These are phyloP conservation scores for Spermophilus dauricus DNA, from an alignment of 2,113 vertebrate genomes.

Conservation along the genomic window DNA sequence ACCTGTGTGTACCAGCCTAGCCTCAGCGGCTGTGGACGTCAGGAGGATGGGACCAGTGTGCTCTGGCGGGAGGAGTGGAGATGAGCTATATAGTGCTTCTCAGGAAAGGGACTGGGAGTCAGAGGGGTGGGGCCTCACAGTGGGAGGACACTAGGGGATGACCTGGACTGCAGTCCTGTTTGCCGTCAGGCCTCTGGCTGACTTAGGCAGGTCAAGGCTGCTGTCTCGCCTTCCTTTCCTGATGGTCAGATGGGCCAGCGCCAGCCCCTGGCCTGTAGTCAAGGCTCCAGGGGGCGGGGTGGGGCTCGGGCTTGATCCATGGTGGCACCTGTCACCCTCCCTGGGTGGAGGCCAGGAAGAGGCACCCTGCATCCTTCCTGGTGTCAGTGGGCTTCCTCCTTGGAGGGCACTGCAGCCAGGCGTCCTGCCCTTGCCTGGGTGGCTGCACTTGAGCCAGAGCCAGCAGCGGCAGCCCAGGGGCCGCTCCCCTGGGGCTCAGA, in stretches of 20 bases:
- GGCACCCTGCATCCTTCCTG: too few relatives aligned
- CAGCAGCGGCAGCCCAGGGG: too few relatives aligned
- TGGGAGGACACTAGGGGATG: not conserved
- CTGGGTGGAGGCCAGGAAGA: not conserved
- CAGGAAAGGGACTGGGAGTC: fast-evolving
- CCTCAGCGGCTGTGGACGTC: not conserved
- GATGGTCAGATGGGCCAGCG: fast-evolving
- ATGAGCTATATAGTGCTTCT: fast-evolving
- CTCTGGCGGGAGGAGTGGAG: not conserved
- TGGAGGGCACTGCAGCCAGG: not conserved
- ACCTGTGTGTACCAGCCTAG: not conserved
- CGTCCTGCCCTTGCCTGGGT: not conserved
- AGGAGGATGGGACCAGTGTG: not conserved
- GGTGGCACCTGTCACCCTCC: too few relatives aligned
- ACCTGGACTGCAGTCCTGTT: not conserved
- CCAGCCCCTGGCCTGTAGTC: too few relatives aligned
- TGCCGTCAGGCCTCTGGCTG: not conserved
- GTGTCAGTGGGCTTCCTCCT: too few relatives aligned
- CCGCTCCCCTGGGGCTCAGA: not conserved
- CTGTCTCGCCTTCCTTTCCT: not conserved
- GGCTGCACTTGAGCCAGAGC: not conserved
- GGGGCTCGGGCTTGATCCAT: too few relatives aligned
- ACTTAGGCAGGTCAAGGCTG: not conserved
- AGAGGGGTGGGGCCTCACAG: fast-evolving
- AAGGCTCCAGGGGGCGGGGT: too few relatives aligned